Conservation (phyloP, 2,113 vertebrate genomes). For the Alligator mississippiensis region DNA sequence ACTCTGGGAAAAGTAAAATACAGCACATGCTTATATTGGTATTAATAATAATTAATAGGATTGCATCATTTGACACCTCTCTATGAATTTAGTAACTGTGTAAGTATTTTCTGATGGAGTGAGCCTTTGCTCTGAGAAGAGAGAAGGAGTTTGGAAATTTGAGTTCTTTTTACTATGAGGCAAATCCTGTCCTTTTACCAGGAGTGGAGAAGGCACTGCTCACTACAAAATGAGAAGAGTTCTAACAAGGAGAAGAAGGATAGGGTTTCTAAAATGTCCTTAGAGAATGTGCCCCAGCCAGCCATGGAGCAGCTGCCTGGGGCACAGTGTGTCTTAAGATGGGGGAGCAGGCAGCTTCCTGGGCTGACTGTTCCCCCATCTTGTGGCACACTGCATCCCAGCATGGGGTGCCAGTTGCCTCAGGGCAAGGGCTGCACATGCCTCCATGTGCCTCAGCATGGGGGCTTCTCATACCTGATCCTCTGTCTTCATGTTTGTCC, state of each 20-base stretch:
- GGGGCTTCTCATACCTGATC: no score
- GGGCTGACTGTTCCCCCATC: no score
- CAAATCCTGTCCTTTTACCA: constrained; percentile 1
- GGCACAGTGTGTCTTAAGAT: neutral
- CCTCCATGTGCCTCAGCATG: no score
- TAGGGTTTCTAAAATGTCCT: constrained; percentile 27
- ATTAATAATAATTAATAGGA: neutral
- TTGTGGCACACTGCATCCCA: no score
- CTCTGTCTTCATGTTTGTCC: no score
- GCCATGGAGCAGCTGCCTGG: neutral
- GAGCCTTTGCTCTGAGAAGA: neutral
- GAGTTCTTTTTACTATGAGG: neutral
- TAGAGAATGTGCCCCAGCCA: neutral
- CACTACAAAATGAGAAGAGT: constrained; percentile 6
- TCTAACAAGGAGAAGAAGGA: neutral
- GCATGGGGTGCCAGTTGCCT: no score
- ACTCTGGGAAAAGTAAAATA: neutral
- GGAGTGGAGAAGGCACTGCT: neutral
- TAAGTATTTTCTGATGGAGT: fast-evolving
- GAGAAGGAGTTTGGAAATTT: neutral
- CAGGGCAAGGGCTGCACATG: no score
- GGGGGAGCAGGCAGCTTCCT: no score
- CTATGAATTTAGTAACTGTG: fast-evolving
- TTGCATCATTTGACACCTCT: fast-evolving
- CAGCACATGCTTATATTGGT: neutral